Evolutionary conservation across 2,797 vertebrate genomes (phyloP), one percentile per base, ranked within the genome.

Genomic region (Botia almorhae): DNA sequence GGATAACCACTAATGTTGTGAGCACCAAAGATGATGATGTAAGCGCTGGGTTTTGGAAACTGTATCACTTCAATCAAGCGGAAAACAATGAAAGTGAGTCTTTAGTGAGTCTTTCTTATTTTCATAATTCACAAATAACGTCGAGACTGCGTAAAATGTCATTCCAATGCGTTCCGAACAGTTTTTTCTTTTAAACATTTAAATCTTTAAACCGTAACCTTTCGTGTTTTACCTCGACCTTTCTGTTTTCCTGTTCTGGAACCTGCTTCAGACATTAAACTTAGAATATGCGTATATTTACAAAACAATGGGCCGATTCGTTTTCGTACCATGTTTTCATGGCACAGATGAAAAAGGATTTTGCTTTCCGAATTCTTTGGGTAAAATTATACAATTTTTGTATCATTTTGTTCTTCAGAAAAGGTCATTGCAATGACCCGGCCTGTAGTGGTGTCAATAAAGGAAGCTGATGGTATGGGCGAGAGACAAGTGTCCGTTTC

Each of bases 1-100:
- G 92, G 92, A 83, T 92, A 0, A 87, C 82, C 50, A 86, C 86
- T 16, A 58, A 58, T 10, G 0, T 89, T 0, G 10, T 4, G 0
- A 11, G 74, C 7, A 1, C 2, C 3, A 0, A 0, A 0, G 0
- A 0, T 0, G 0, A 0, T 1, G 76, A 64, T 1, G 0, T 89
- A 0, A 0, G 7, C 0, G 43, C 14, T 14, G 91, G 87, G 3
- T 14, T 43, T 53, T 51, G 10, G 2, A 87, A 5, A 48, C 85
- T 94, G 51, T 83, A 74, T 33, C 0, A 76, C 0, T 92, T 84
- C 73, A 73, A 36, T 14, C 1, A 83, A 0, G 65, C 63, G 14
- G 19, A 83, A 17, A 86, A 78, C 5, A 55, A n/a, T 7, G 55
- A 64, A 14, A 76, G 90, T 92, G 80, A 21, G 84, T 70, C 13